Base-by-base conservation (phyloP, 2,797 vertebrate species). In the Ciconia nigra region DNA sequence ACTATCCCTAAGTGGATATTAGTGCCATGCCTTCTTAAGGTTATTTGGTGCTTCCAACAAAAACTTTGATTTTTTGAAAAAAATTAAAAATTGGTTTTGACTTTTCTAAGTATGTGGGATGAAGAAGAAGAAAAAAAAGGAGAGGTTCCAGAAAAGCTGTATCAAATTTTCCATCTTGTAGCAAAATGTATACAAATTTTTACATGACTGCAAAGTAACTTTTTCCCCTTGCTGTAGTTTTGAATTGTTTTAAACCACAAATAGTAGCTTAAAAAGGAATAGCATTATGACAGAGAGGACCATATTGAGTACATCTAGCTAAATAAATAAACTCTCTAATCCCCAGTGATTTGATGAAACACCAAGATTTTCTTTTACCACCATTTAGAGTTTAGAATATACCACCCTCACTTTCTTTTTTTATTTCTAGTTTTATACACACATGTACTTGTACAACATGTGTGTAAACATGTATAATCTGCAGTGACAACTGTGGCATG, bases 371-470 rank as follows among this genome's bases (percentile, higher is more conserved):
- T 72, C 21, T 79, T 6, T 37, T 84, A 31, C 19, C 4, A 22
- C 8, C 5, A 11, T 55, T 78, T 63, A n/a, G n/a, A 57, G 9
- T 82, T 49, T 28, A 54, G 58, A 70, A 47, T 66, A 61, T 67
- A 33, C 19, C 26, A 37, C 39, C 13, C 7, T 74, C 5, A 5
- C 3, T 31, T 54, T 26, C 2, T 12, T 51, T 44, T n/a, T 33
- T 42, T 31, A 26, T 69, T 78, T 91, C 22, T 63, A 63, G 11
- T 3, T 21, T 31, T n/a, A n/a, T 10, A 29, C 4, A 19, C 15
- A 31, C 9, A 35, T 2, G 4, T 24, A 41, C 19, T 70, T 82
- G 15, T 1, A 37, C 24, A 80, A 20, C 6, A 17, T 7, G 0
- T 47, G 18, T 65, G 9, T 62, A 49, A 33, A 37, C 44, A 19